Conservation (phyloP, 2,888 invertebrate species). For the Cataglyphis rosenhaueri region DNA sequence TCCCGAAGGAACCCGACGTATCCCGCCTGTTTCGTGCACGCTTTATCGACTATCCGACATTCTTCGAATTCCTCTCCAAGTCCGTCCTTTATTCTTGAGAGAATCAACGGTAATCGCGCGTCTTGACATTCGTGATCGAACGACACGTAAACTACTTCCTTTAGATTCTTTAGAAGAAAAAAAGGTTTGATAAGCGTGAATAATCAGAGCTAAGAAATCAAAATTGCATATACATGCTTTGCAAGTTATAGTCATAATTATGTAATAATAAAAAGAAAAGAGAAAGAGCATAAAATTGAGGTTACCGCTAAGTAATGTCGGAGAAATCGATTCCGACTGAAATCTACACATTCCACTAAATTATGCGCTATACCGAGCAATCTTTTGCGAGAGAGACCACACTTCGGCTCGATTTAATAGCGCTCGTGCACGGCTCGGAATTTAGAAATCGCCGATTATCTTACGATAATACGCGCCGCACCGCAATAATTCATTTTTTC, state of each 20-base stretch:
- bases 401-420: constrained; percentile 55
- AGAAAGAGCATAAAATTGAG: background rate
- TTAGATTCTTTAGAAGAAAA: background rate
- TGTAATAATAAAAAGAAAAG: background rate
- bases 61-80: constrained; percentile 62
- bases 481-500: constrained; percentile 53
- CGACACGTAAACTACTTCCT: background rate
- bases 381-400: constrained; percentile 22
- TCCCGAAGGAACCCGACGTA: constrained; percentile 72
- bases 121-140: constrained; percentile 34
- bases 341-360: constrained; percentile 34
- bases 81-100: constrained; percentile 22
- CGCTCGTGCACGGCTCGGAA: constrained; percentile 35
- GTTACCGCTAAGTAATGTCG: background rate
- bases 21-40: constrained; percentile 59
- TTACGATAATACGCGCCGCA: constrained; percentile 48
- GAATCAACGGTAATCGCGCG: constrained; percentile 17
- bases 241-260: background rate
- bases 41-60: constrained; percentile 62
- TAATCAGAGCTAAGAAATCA: background rate
- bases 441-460: constrained; percentile 55
- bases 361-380: constrained; percentile 22
- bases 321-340: constrained; percentile 40
- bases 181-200: background rate
- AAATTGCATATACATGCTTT: background rate